Conservation (phyloP, 2,888 invertebrate species). For the Agrilus mali region DNA sequence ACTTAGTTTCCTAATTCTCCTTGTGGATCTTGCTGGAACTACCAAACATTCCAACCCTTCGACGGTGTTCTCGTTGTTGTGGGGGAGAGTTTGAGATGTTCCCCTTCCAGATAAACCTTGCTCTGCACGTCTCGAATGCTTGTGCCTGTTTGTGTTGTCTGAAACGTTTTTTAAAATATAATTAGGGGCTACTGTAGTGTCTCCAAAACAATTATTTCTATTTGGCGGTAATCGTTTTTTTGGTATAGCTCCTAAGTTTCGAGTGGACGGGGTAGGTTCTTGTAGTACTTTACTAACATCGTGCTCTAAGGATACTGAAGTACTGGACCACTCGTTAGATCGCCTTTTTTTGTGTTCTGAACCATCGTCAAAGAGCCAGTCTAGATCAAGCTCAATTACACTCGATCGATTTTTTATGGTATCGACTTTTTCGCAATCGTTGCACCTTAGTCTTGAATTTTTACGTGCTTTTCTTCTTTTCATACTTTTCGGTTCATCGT, state of each 20-base stretch:
- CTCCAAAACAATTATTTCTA: slow-evolving; percentile 12
- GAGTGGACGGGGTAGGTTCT: slow-evolving; percentile 29
- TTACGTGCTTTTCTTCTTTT: slow-evolving; percentile 21
- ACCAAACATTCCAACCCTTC: slow-evolving; percentile 29
- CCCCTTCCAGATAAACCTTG: slow-evolving; percentile 13
- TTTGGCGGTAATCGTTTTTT: slow-evolving; percentile 38
- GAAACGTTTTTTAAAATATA: slow-evolving; percentile 28
- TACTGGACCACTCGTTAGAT: slow-evolving; percentile 36
- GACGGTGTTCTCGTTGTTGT: slow-evolving; percentile 18
- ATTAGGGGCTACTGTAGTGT: slow-evolving; percentile 11
- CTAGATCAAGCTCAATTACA: slow-evolving; percentile 42
- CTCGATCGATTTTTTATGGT: slow-evolving; percentile 33
- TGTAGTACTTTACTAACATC: slow-evolving; percentile 42
- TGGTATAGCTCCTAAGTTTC: slow-evolving; percentile 59
- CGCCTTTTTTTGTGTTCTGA: slow-evolving; percentile 16
- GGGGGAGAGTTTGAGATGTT: slow-evolving; percentile 22
- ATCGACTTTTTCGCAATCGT: slow-evolving; percentile 14
- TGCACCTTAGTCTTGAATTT: slow-evolving; percentile 21
- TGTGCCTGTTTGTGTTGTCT: slow-evolving; percentile 24
- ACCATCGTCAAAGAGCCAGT: slow-evolving; percentile 48
- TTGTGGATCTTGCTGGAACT: slow-evolving; percentile 29
- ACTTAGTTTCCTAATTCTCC: slow-evolving; percentile 14
- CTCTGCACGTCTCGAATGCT: slow-evolving; percentile 12
- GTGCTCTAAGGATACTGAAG: slow-evolving; percentile 34
- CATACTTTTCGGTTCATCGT: slow-evolving; percentile 11